A percentile compares a stretch with the other conserved stretches of the same genome.
These are phyloP conservation scores for Odontamblyopus lacepedii DNA, from an alignment of 2,797 vertebrate species.

Conservation along the genomic window DNA sequence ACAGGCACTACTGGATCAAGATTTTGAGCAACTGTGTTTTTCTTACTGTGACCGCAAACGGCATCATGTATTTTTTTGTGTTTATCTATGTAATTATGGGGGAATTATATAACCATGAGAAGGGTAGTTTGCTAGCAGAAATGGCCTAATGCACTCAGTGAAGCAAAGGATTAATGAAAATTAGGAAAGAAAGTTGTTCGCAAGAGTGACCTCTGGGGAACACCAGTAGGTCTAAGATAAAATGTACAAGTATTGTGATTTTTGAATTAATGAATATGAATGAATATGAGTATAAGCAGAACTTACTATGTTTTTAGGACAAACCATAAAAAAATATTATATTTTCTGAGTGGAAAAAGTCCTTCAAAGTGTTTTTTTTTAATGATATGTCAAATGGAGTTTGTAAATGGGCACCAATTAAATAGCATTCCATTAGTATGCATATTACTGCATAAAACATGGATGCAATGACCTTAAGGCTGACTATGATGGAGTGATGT, in stretches of 20 bases:
- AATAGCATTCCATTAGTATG: neutral
- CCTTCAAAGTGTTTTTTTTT: too few species aligned
- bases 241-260: neutral
- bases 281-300: too few species aligned
- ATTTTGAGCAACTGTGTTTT: slow-evolving; percentile 1
- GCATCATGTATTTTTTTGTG: neutral
- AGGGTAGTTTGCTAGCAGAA: neutral
- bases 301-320: too few species aligned
- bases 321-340: too few species aligned
- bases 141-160: too few species aligned
- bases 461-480: neutral
- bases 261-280: too few species aligned
- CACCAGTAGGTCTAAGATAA: neutral
- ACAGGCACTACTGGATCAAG: neutral
- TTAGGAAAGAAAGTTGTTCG: neutral
- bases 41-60: neutral
- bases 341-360: too few species aligned
- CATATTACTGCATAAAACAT: slow-evolving; percentile 3
- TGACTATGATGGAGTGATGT: neutral
- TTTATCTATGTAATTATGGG: neutral
- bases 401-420: neutral
- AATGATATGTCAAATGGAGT: neutral
- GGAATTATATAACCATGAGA: too few species aligned
- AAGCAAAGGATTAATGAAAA: too few species aligned
- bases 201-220: neutral